A percentile compares a stretch with the other conserved stretches of the same genome.
Evolutionary conservation across 2,888 invertebrate species (phyloP).

Genomic region (Apodemia hepburni): DNA sequence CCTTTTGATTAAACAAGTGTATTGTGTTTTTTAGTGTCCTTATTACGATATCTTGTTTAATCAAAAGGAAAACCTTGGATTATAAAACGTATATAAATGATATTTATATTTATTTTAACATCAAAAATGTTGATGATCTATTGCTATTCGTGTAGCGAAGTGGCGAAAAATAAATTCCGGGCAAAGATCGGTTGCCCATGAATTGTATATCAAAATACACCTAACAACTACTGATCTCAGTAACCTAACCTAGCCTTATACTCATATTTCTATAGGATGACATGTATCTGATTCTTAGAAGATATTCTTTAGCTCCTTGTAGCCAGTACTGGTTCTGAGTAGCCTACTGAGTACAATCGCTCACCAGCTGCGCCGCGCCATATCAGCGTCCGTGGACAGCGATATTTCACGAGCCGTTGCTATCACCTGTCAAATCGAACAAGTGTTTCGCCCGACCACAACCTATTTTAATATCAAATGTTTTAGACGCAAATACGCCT

Average conservation of each 20-base stretch:
- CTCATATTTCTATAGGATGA: conserved; percentile 1
- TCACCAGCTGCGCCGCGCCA: conserved; percentile 49
- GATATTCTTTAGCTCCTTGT: conserved; percentile 11
- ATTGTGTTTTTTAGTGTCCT: too few species aligned
- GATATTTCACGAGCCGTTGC: conserved; percentile 64
- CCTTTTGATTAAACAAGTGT: too few species aligned
- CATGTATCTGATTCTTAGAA: conserved; percentile 9
- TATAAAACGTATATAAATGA: too few species aligned
- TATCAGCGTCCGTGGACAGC: conserved; percentile 36
- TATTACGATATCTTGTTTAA: too few species aligned
- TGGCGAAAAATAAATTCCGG: too few species aligned
- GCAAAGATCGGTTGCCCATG: too few species aligned
- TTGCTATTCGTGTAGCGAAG: too few species aligned
- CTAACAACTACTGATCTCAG: background rate
- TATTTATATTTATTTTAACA: too few species aligned
- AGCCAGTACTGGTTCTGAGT: conserved; percentile 12
- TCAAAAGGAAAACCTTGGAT: too few species aligned
- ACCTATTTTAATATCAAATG: conserved; percentile 72
- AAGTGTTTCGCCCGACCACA: conserved; percentile 67
- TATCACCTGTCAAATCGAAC: conserved; percentile 77
- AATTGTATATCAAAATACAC: too few species aligned
- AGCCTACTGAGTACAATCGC: conserved; percentile 40
- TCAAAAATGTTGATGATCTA: too few species aligned
- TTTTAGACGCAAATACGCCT: conserved; percentile 56
- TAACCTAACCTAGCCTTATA: background rate